Percentiles rank a stretch among this genome's conserved stretches.
phyloP scores from a whole-genome alignment of 2,113 vertebrate species.

The Fulmarus glacialis region DNA sequence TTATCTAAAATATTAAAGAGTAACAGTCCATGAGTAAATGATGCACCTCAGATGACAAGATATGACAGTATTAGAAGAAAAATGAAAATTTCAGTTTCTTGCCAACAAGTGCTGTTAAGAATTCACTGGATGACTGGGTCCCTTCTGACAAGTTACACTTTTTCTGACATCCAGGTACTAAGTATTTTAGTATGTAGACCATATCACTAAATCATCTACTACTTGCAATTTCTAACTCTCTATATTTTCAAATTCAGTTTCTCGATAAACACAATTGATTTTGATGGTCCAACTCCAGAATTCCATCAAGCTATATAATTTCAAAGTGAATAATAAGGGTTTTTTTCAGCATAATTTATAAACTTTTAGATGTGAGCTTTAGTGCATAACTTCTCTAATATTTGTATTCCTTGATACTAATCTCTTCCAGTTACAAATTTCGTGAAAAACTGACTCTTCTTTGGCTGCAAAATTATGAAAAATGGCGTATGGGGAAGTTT shows the following conservation, averaged over 20 bases:
- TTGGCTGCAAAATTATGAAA: neutral
- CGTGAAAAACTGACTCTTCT: neutral
- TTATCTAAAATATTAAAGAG: neutral
- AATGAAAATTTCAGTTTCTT: neutral
- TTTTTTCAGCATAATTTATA: neutral
- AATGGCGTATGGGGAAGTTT: neutral
- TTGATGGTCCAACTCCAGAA: neutral
- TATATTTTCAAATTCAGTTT: neutral
- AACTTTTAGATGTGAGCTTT: neutral
- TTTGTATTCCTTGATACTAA: neutral
- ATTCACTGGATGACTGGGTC: neutral
- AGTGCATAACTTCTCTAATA: neutral
- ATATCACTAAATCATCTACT: neutral
- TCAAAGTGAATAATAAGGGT: fast-evolving
- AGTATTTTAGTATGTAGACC: neutral
- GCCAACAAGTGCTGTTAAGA: neutral
- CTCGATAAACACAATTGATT: neutral
- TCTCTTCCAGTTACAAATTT: neutral
- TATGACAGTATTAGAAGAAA: neutral
- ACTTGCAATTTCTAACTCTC: neutral
- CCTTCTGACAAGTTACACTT: neutral
- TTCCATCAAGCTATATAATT: neutral
- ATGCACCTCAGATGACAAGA: neutral
- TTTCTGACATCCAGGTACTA: neutral
- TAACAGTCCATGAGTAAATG: neutral